phyloP scores from a whole-genome alignment of 2,888 invertebrate species.

The Heliconius ismenius region DNA sequence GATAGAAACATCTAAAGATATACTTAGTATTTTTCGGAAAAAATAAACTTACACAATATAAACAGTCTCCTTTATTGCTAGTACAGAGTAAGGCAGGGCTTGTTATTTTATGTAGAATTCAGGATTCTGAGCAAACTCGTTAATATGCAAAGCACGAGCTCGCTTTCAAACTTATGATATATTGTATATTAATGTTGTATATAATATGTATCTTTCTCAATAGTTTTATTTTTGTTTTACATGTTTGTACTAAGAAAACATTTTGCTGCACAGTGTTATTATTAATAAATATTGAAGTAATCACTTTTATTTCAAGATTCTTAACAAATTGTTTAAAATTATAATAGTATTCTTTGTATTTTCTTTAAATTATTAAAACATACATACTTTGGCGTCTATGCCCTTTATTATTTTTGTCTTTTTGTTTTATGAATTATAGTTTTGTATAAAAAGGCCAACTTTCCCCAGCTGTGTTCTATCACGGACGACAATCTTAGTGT shows the following conservation, averaged over 20 bases:
- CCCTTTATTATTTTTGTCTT: no score
- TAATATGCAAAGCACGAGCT: slow-evolving; percentile 29
- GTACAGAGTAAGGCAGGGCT: not conserved
- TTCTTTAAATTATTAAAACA: no score
- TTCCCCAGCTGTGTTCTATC: no score
- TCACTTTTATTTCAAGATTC: no score
- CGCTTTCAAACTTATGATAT: slow-evolving; percentile 23
- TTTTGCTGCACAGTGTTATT: not conserved
- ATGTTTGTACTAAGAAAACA: not conserved
- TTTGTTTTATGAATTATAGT: not conserved
- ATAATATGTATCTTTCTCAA: slow-evolving; percentile 10
- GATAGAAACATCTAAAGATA: not conserved
- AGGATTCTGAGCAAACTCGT: slow-evolving; percentile 22
- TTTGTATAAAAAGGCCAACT: no score
- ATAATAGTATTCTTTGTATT: no score
- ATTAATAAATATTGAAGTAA: no score
- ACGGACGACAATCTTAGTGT: no score
- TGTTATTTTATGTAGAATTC: slow-evolving; percentile 12
- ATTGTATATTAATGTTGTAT: slow-evolving; percentile 9
- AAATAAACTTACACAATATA: not conserved
- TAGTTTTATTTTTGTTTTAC: not conserved
- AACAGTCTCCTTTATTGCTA: not conserved
- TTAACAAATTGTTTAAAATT: no score
- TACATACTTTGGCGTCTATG: no score
- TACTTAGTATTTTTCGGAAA: no score